A percentile compares a stretch with the other conserved stretches of the same genome.
These are phyloP conservation scores for Drosophila picticornis DNA, from an alignment of 2,888 invertebrate genomes.

Conservation along the genomic window DNA sequence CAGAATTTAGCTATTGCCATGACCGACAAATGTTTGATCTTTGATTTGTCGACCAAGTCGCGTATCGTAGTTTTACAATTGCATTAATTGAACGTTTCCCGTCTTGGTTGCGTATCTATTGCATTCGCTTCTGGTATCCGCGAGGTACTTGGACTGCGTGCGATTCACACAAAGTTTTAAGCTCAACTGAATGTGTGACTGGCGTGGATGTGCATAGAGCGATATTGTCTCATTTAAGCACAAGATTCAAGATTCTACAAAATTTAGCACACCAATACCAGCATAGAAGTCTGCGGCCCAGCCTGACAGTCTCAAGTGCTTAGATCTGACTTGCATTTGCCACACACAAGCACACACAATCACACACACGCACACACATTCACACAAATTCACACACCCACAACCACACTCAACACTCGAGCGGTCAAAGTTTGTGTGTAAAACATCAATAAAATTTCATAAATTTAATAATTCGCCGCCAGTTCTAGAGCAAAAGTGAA, in stretches of 20 bases:
- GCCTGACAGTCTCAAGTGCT: slow-evolving; percentile 49
- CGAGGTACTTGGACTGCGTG: slow-evolving; percentile 45
- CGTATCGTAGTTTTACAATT: slow-evolving; percentile 37
- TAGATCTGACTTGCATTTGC: slow-evolving; percentile 43
- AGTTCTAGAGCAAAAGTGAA: slow-evolving; percentile 70
- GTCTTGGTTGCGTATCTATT: slow-evolving; percentile 25
- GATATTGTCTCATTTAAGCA: slow-evolving; percentile 60
- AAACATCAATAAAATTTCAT: slow-evolving; percentile 77
- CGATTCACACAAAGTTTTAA: slow-evolving; percentile 62
- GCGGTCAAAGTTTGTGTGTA: slow-evolving; percentile 75
- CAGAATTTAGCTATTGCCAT: slow-evolving; percentile 32
- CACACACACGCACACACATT: slow-evolving; percentile 21
- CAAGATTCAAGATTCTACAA: slow-evolving; percentile 64
- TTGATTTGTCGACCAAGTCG: slow-evolving; percentile 5
- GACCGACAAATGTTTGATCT: slow-evolving; percentile 4
- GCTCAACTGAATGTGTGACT: slow-evolving; percentile 64
- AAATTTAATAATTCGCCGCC: slow-evolving; percentile 75
- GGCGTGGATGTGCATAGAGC: slow-evolving; percentile 44
- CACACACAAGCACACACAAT: slow-evolving; percentile 10
- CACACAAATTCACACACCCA: neutral
- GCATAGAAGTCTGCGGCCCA: slow-evolving; percentile 28
- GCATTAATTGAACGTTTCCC: slow-evolving; percentile 55
- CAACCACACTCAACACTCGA: slow-evolving; percentile 41
- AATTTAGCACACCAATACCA: slow-evolving; percentile 67
- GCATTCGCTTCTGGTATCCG: slow-evolving; percentile 26